These are phyloP conservation scores for Myotis daubentonii DNA, from an alignment of 2,797 vertebrate species.

Conservation along the genomic window DNA sequence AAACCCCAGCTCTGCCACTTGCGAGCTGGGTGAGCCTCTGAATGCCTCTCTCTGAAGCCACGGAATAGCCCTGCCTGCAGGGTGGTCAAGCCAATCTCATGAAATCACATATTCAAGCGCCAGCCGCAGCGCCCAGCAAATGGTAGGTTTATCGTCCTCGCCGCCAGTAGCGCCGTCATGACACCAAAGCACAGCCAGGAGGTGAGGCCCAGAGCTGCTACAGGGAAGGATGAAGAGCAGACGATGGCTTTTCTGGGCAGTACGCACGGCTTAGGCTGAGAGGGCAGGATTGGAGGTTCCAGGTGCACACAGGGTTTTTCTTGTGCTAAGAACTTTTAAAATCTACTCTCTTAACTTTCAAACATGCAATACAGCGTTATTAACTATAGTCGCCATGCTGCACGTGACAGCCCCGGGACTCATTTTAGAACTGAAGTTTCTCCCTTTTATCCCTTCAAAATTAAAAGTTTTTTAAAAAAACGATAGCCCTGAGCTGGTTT, in stretches of 20 bases:
- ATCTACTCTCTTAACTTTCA: background rate
- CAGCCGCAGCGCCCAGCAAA: background rate
- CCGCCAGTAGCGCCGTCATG: fast-evolving
- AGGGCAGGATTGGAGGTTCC: no score
- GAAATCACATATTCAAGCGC: fast-evolving
- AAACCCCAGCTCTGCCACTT: background rate
- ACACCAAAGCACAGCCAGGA: background rate
- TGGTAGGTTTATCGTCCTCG: fast-evolving
- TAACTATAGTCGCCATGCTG: background rate
- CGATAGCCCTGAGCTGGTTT: background rate
- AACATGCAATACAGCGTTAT: background rate
- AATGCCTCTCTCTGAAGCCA: fast-evolving
- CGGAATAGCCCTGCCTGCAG: background rate
- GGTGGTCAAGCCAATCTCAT: fast-evolving
- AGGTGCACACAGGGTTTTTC: background rate
- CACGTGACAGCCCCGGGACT: background rate
- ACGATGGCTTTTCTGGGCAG: background rate
- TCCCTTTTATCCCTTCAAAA: background rate
- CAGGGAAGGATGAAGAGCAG: fast-evolving
- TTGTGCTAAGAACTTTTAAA: background rate
- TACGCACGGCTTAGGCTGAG: fast-evolving
- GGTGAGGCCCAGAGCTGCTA: background rate
- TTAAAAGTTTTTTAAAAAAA: background rate
- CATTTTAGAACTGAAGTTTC: background rate
- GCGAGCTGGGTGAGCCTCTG: background rate